Base-by-base conservation (phyloP, 2,797 vertebrate species). In the Chaenodraco wilsoni region DNA sequence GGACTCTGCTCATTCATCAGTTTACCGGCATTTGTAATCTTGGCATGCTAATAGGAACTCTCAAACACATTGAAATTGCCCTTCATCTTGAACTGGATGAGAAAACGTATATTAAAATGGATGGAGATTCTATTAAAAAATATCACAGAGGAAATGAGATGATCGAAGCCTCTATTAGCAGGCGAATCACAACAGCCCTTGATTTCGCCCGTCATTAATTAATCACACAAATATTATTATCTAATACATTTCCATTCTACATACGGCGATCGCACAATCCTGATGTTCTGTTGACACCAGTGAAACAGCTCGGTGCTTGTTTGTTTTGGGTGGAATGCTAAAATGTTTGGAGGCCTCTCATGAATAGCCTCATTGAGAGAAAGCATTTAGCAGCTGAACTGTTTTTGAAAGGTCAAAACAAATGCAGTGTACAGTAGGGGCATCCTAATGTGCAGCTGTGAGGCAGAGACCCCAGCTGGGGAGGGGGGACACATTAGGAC, bases 391-490 rank as follows among this genome's bases (percentile, higher is more conserved):
- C 74, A 60, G 67, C 65, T 79, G 65, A 76, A 70, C 72, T 75
- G 64, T 75, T 75, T 23, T 65, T 19, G 66, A 82, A 85, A 85
- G 82, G 85, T 85, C 73, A 78, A 61, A 84, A 73, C 66, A 70
- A 82, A 82, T 78, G 64, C 23, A 46, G 60, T 59, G 78, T 86
- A 85, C 69, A 82, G 75, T 80, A 72, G 52, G 76, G 75, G 78
- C 74, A 73, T 82, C 62, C 66, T 75, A 76, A 82, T 71, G 72
- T 78, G 85, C 79, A 84, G 82, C 87, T 85, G 72, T 77, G 83
- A 86, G 83, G 83, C 77, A 67, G 66, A 72, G 81, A 84, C 61
- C 72, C 85, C 86, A 83, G 72, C 72, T 81, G 85, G 73, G 64
- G 72, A 72, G 70, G 83, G 63, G 55, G 62, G 62, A 56, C 71